Evolutionary conservation across 1,140 invertebrate species (phyloP).

Genomic region (Aphis gossypii): DNA sequence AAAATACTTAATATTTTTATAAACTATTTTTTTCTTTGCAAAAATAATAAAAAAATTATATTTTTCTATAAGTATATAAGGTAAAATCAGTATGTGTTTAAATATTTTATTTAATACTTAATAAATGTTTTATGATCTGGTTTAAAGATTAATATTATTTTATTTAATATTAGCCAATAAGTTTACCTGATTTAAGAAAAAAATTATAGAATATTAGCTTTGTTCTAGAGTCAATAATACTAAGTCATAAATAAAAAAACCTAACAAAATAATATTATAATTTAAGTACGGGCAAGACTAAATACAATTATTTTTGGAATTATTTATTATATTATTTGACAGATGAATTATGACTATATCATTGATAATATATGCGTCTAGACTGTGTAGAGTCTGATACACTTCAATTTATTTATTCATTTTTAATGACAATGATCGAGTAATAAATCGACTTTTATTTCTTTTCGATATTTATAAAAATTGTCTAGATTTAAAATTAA

Average conservation of each 20-base stretch:
- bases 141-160: not conserved
- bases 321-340: not conserved
- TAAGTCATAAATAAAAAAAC: too few relatives aligned
- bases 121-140: not conserved
- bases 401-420: constrained; percentile 15
- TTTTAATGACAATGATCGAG: not conserved
- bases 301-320: not conserved
- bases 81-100: not conserved
- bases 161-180: not conserved
- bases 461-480: constrained; percentile 14
- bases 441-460: constrained; percentile 9
- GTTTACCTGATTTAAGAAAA: not conserved
- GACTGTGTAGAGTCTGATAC: not conserved
- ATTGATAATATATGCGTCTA: not conserved
- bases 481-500: not conserved
- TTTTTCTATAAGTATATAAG: too few relatives aligned
- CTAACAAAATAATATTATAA: not conserved
- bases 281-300: not conserved
- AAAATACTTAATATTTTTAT: not conserved
- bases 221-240: not conserved
- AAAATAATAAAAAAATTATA: too few relatives aligned
- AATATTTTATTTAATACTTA: not conserved
- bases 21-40: not conserved
- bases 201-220: not conserved
- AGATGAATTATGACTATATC: not conserved